These are phyloP conservation scores for Coptotermes formosanus DNA, from an alignment of 1,140 invertebrate species.

Conservation along the genomic window DNA sequence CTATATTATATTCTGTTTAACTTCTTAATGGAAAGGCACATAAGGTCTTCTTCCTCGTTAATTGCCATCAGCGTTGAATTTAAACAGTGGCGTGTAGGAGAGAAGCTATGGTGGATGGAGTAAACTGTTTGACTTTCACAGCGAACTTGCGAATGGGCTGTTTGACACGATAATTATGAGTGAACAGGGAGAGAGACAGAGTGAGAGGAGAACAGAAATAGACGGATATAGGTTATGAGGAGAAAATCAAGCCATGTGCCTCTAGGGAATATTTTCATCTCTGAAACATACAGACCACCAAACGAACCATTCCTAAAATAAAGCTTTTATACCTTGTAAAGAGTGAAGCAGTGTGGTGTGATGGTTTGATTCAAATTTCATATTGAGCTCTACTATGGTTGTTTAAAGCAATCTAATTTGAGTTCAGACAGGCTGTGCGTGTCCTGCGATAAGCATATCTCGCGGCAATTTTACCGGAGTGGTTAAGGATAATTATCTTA, in stretches of 20 bases:
- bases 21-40: slow-evolving; percentile 23
- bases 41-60: not conserved
- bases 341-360: too few relatives aligned
- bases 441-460: too few relatives aligned
- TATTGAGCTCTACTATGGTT: too few relatives aligned
- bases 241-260: not conserved
- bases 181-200: not conserved
- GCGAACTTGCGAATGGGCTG: slow-evolving; percentile 24
- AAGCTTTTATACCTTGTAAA: not conserved
- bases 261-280: not conserved
- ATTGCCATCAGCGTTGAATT: slow-evolving; percentile 29
- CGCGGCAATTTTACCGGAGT: too few relatives aligned
- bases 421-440: too few relatives aligned
- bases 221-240: not conserved
- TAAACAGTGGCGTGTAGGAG: not conserved
- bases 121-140: slow-evolving; percentile 25
- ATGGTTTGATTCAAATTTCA: too few relatives aligned
- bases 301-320: not conserved
- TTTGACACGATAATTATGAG: slow-evolving; percentile 28
- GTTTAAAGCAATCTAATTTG: too few relatives aligned
- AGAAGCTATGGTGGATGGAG: not conserved
- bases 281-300: not conserved
- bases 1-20: slow-evolving; percentile 22
- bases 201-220: not conserved
- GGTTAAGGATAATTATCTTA: too few relatives aligned